These are phyloP conservation scores for Phengaris alcon DNA, from an alignment of 2,888 invertebrate species.

Conservation along the genomic window DNA sequence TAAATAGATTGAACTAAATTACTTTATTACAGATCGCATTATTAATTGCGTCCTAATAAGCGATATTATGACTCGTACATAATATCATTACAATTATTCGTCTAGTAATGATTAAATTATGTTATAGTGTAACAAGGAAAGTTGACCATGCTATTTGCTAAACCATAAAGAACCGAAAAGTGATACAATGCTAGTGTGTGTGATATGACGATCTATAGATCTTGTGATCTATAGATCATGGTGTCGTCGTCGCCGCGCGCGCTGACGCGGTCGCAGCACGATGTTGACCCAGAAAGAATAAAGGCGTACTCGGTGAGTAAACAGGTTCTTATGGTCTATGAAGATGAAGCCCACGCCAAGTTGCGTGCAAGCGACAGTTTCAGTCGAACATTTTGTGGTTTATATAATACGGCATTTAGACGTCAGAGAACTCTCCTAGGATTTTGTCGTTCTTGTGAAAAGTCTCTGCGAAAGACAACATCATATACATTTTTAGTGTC, in stretches of 20 bases:
- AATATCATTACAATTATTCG: not conserved
- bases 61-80: not conserved
- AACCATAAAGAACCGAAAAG: not conserved
- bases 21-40: not conserved
- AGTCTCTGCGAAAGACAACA: too few species aligned
- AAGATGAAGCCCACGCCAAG: not conserved
- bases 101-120: not conserved
- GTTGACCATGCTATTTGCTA: not conserved
- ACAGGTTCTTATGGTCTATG: conserved; percentile 14
- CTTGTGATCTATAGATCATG: conserved; percentile 71
- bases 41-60: not conserved
- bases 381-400: too few species aligned
- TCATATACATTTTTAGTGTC: too few species aligned
- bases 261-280: conserved; percentile 68
- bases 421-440: too few species aligned
- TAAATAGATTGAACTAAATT: not conserved
- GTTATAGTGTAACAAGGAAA: conserved; percentile 4
- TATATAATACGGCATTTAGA: too few species aligned
- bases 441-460: too few species aligned
- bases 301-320: conserved; percentile 73
- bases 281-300: conserved; percentile 74
- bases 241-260: conserved; percentile 77
- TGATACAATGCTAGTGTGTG: conserved; percentile 16
- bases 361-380: not conserved
- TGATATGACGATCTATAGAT: conserved; percentile 49